Evolutionary conservation across 2,888 invertebrate genomes (phyloP).

Genomic region (Leptura quadrifasciata): DNA sequence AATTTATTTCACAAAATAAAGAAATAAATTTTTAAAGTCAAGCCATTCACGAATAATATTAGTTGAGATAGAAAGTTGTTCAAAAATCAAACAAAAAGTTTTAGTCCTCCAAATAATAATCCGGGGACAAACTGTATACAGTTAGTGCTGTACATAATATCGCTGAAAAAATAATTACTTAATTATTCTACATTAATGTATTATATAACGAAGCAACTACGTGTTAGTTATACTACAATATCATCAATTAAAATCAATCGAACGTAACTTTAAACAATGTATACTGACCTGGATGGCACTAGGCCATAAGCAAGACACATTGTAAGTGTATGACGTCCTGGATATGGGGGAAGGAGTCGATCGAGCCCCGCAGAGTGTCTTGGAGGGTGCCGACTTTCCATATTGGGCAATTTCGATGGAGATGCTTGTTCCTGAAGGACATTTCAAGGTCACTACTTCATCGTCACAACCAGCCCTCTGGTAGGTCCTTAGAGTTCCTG

Average conservation of each 20-base stretch:
- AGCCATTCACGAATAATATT: too few relatives aligned
- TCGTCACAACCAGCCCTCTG: slow-evolving; percentile 95
- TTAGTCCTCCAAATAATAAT: too few relatives aligned
- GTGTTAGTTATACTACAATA: neutral
- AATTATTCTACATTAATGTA: neutral
- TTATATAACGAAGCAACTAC: neutral
- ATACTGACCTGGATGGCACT: slow-evolving; percentile 85
- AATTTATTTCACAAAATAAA: too few relatives aligned
- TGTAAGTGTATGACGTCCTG: slow-evolving; percentile 76
- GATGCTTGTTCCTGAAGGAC: slow-evolving; percentile 94
- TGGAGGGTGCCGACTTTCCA: slow-evolving; percentile 78
- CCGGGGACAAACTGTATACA: too few relatives aligned
- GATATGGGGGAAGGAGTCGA: slow-evolving; percentile 66
- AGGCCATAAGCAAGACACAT: slow-evolving; percentile 85
- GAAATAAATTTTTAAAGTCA: too few relatives aligned
- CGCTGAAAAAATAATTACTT: neutral
- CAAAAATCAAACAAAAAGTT: too few relatives aligned
- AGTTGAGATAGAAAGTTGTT: too few relatives aligned
- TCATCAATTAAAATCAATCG: neutral
- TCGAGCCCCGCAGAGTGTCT: slow-evolving; percentile 67
- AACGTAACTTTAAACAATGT: neutral
- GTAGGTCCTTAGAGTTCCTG: slow-evolving; percentile 92
- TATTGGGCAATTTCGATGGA: slow-evolving; percentile 94
- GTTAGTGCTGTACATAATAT: too few relatives aligned
- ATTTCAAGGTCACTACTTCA: slow-evolving; percentile 89